Evolutionary conservation across 2,888 invertebrate species (phyloP).

Genomic region (Megaustenia siamemsis): DNA sequence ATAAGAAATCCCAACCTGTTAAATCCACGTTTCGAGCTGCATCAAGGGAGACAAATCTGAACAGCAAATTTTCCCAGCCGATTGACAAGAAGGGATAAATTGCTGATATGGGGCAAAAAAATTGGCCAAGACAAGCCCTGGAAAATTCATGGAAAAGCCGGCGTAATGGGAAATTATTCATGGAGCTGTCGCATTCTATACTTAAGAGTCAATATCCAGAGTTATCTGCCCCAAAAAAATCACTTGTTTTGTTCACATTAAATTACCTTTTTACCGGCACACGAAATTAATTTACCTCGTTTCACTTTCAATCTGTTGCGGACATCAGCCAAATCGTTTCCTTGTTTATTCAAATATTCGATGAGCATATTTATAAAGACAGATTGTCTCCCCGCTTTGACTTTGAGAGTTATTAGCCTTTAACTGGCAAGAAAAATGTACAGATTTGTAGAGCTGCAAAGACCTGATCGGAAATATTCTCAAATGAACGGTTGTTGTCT

Average conservation of each 20-base stretch:
- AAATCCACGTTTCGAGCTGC: neutral
- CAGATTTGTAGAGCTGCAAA: no score
- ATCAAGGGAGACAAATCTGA: neutral
- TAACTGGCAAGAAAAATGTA: neutral
- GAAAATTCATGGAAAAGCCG: neutral
- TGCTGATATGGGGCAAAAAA: neutral
- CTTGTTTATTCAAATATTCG: neutral
- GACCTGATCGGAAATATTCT: no score
- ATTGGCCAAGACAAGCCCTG: neutral
- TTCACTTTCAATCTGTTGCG: neutral
- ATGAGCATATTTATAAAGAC: neutral
- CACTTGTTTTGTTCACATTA: neutral
- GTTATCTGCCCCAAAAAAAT: neutral
- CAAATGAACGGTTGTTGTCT: no score
- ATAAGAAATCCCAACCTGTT: neutral
- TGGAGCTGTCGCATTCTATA: neutral
- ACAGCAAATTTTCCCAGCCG: neutral
- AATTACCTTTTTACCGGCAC: neutral
- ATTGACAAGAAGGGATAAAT: neutral
- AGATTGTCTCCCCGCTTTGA: neutral
- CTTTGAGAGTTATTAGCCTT: neutral
- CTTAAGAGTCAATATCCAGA: neutral
- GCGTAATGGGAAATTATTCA: slow-evolving; percentile 12
- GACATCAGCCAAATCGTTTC: neutral
- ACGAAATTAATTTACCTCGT: neutral